phyloP scores from a whole-genome alignment of 2,113 vertebrate species.

The Oreotragus oreotragus region DNA sequence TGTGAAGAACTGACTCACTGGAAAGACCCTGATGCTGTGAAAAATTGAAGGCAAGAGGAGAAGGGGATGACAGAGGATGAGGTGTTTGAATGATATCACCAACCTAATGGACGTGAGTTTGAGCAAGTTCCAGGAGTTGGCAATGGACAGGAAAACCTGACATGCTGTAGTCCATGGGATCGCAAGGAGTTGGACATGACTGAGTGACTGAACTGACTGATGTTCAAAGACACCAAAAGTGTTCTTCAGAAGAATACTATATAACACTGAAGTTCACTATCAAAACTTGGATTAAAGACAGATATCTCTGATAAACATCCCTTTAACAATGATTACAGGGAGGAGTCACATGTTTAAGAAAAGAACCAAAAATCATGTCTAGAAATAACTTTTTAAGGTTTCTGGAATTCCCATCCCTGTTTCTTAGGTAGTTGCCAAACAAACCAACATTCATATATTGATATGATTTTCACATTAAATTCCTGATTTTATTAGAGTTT shows the following conservation, averaged over 20 bases:
- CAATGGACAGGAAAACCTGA: background rate
- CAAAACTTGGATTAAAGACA: background rate
- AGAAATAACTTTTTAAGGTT: background rate
- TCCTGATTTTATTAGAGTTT: background rate
- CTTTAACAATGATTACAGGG: background rate
- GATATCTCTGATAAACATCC: background rate
- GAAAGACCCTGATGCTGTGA: background rate
- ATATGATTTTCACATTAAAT: background rate
- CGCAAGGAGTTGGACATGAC: background rate
- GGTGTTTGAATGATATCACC: background rate
- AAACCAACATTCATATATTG: background rate
- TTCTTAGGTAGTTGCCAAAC: background rate
- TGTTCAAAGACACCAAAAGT: background rate
- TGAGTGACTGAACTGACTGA: background rate
- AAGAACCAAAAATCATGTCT: background rate
- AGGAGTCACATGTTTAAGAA: background rate
- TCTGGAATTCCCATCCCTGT: background rate
- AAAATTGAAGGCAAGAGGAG: background rate
- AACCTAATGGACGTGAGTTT: accelerated
- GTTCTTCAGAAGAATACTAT: background rate
- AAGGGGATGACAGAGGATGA: background rate
- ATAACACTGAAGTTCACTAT: background rate
- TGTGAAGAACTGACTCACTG: background rate
- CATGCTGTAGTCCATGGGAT: background rate
- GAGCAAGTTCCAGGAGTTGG: background rate